Conservation (phyloP, 2,888 invertebrate species). For the Toxonevra muliebris region DNA sequence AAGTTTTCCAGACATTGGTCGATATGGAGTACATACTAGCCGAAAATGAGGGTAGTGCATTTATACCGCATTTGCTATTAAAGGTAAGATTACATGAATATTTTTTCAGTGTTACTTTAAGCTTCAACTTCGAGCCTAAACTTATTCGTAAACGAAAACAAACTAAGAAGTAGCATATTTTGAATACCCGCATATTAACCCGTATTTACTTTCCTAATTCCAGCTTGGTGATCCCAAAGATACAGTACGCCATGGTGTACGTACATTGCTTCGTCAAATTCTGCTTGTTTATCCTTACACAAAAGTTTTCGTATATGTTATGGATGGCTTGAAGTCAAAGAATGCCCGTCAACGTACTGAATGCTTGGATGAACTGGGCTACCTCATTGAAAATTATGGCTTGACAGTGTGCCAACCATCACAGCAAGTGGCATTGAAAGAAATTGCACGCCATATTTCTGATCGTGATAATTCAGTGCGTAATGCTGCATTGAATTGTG, state of each 20-base stretch:
- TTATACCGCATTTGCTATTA: constrained; percentile 92
- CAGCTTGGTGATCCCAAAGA: constrained; percentile 97
- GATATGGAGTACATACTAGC: constrained; percentile 85
- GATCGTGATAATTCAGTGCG: constrained; percentile 96
- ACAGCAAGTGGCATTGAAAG: constrained; percentile 78
- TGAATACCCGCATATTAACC: not conserved
- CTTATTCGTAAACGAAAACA: too few relatives aligned
- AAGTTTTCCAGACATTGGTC: constrained; percentile 83
- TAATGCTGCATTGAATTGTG: constrained; percentile 93
- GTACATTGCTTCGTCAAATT: constrained; percentile 84
- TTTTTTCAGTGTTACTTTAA: not conserved
- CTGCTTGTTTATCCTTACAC: constrained; percentile 87
- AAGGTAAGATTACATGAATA: constrained; percentile 71
- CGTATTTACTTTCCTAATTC: constrained; percentile 34
- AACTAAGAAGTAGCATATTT: too few relatives aligned
- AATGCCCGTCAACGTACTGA: constrained; percentile 96
- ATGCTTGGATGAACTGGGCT: constrained; percentile 91
- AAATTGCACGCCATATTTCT: constrained; percentile 93
- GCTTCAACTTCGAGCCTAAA: too few relatives aligned
- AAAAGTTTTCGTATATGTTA: constrained; percentile 87
- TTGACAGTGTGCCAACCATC: constrained; percentile 84
- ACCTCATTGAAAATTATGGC: constrained; percentile 86
- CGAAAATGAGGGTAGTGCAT: constrained; percentile 91
- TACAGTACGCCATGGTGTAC: constrained; percentile 88
- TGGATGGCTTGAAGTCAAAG: constrained; percentile 97